Percentiles rank a stretch among this genome's conserved stretches.
phyloP scores from a whole-genome alignment of 1,140 invertebrate species.

The Stegodyphus dumicola region DNA sequence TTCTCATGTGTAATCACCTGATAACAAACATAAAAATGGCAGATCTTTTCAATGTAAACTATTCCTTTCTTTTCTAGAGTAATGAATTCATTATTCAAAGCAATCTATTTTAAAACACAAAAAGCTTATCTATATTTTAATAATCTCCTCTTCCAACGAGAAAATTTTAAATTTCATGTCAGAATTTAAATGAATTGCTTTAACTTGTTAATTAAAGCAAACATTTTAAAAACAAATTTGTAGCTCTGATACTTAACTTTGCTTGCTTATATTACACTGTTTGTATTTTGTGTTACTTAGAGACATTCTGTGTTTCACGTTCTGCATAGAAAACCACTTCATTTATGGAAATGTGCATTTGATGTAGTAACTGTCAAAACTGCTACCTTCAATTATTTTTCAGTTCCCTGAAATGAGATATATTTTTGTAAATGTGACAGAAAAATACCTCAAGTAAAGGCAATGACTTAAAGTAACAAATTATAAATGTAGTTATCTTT shows the following conservation, averaged over 20 bases:
- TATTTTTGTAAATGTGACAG: constrained; percentile 39
- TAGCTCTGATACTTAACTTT: neutral
- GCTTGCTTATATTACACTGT: neutral
- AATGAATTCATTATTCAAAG: neutral
- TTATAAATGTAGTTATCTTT: neutral
- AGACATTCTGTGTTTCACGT: neutral
- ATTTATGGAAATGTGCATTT: neutral
- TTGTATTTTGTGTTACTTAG: neutral
- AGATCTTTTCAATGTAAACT: neutral
- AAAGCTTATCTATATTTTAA: neutral
- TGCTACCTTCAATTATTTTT: neutral
- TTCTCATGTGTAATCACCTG: neutral
- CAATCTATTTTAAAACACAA: neutral
- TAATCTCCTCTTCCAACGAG: neutral
- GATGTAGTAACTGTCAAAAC: neutral
- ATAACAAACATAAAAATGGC: neutral
- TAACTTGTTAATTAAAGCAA: constrained; percentile 32
- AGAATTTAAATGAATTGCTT: constrained; percentile 22
- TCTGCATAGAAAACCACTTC: neutral
- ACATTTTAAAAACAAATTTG: neutral
- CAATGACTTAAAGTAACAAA: constrained; percentile 12
- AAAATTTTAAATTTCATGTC: neutral
- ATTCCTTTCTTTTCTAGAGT: neutral
- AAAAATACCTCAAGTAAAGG: neutral
- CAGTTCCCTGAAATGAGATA: neutral